Evolutionary conservation across 2,113 vertebrate species (phyloP), one percentile per base, ranked within the genome.

Genomic region (Melanotaenia duboulayi): DNA sequence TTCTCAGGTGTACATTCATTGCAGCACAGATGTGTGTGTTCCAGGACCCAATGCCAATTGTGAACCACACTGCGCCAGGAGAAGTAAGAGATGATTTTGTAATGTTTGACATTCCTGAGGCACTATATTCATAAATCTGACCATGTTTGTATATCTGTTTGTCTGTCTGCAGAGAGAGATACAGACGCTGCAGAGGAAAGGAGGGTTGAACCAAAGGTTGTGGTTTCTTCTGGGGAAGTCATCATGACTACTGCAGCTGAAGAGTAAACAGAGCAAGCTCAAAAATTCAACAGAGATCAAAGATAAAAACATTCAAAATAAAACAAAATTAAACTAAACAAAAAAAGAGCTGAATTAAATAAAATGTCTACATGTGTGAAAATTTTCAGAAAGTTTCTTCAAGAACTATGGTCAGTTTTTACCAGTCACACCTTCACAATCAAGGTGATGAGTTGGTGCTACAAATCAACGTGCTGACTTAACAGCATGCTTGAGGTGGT

Each of bases 1-100:
- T 65, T 25, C 72, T 32, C 40, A 90, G 90, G 50, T 91, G 44
- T 91, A 81, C 74, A 72, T 91, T 70, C 90, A 91, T 74, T 91
- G 90, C 59, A 91, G 87, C 44, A 87, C 90, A 73, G 42, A 78
- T 12, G 66, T 90, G 39, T 91, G 89, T 4, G 14, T 37, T 40
- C 7, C 42, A 44, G 19, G 13, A 25, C 10, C 11, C 0, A 79
- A 77, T 7, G 16, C 1, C 49, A 25, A 0, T n/a, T 91, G 87
- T 85, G 78, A 88, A 37, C 87, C 82, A 11, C 5, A 17, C 7
- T 91, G 90, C 73, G 11, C 0, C 35, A 83, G 61, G 11, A 71
- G 2, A 57, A 82, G 82, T 84, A 89, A 81, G 87, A 46, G 3
- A 58, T 39, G 0, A 16, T 37, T 61, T 56, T 42, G 6, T 44